A percentile compares a stretch with the other conserved stretches of the same genome.
phyloP scores from a whole-genome alignment of 2,797 vertebrate genomes.

The Serranus cabrilla region DNA sequence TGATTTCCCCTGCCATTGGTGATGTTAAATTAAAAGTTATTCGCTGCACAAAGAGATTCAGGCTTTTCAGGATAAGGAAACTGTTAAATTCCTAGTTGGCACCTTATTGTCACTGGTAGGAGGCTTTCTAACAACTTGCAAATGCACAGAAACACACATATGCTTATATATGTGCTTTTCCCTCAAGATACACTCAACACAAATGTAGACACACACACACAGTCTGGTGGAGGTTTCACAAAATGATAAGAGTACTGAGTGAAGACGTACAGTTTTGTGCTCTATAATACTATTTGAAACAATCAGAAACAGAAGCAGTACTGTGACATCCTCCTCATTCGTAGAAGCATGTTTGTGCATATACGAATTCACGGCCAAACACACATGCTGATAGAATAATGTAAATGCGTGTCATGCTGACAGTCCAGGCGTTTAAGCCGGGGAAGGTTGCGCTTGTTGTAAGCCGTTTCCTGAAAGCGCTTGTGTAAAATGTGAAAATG shows the following conservation, averaged over 20 bases:
- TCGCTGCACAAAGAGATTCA: conserved; percentile 32
- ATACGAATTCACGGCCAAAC: conserved; percentile 25
- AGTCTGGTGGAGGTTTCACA: conserved; percentile 44
- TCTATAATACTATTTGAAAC: conserved; percentile 17
- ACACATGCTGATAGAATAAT: conserved; percentile 45
- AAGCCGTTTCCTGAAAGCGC: conserved; percentile 45
- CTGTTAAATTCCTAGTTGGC: conserved; percentile 31
- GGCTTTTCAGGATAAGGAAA: conserved; percentile 28
- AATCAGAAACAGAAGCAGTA: background rate
- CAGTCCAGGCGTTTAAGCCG: conserved; percentile 46
- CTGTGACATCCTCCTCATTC: conserved; percentile 20
- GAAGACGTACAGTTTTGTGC: conserved; percentile 23
- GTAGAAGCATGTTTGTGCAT: conserved; percentile 18
- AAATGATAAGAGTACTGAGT: conserved; percentile 2
- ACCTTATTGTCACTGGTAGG: conserved; percentile 13
- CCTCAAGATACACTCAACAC: conserved; percentile 5
- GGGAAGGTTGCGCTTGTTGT: conserved; percentile 40
- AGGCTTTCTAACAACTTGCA: conserved; percentile 22
- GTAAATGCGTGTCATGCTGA: conserved; percentile 45
- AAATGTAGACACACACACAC: conserved; percentile 6
- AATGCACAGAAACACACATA: conserved; percentile 41
- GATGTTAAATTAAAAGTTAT: conserved; percentile 36
- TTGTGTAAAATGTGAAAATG: conserved; percentile 40
- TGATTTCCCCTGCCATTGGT: conserved; percentile 8
- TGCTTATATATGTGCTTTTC: background rate